phyloP scores from a whole-genome alignment of 2,888 invertebrate genomes.

The Panzeria rudis region DNA sequence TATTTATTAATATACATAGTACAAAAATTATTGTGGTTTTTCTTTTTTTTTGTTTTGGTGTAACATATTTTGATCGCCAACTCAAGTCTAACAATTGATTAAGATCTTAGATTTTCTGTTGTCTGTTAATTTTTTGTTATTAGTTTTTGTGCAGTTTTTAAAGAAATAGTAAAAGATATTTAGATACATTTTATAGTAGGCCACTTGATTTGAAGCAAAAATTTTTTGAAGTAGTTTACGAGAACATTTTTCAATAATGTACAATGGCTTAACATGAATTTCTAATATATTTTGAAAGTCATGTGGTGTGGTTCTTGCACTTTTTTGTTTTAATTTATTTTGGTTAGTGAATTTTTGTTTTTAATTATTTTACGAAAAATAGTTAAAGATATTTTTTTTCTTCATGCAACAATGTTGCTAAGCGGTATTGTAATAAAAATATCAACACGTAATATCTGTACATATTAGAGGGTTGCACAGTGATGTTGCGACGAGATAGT shows the following conservation, averaged over 20 bases:
- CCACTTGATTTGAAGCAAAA: background rate
- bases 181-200: background rate
- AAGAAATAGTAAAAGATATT: background rate
- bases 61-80: conserved; percentile 9
- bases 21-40: conserved; percentile 9
- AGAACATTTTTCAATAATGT: too few species aligned
- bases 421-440: too few species aligned
- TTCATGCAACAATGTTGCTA: too few species aligned
- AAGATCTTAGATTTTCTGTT: conserved; percentile 21
- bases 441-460: too few species aligned
- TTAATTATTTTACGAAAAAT: background rate
- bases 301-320: background rate
- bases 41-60: background rate
- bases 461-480: too few species aligned
- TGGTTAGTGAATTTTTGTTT: background rate
- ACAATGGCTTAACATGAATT: background rate
- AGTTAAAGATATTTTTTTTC: too few species aligned
- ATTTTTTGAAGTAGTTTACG: background rate
- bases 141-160: background rate
- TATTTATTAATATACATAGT: conserved; percentile 29
- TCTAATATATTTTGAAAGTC: conserved; percentile 4
- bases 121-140: background rate
- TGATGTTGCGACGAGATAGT: too few species aligned
- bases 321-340: conserved; percentile 1
- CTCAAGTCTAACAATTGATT: conserved; percentile 35